Base-by-base conservation (phyloP, 92 coral and sea anemone species). In the Desmophyllum pertusum region DNA sequence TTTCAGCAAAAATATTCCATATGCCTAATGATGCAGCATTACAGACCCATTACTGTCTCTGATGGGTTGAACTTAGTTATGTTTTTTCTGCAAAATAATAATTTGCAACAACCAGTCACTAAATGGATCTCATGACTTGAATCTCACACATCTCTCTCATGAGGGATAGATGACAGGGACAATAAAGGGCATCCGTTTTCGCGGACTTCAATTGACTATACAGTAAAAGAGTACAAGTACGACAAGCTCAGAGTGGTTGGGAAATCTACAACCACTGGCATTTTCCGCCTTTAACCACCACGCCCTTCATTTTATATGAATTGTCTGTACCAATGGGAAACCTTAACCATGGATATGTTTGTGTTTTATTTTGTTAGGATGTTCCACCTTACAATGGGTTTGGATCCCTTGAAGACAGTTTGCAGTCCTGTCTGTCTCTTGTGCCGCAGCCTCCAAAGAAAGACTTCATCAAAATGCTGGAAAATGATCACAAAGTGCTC, bases 381-480 rank as follows among this genome's bases (percentile, higher is more conserved):
- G 89, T 86, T 52, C 99, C 99, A 74, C 99, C 98, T 4, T 97
- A 97, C 87, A 97, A 97, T 91, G 99, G 99, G 4, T 97, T 89
- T 85, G 99, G 99, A 15, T 97, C 99, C 23, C 87, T 97, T 66
- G 94, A 97, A 66, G 99, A 97, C 93, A 93, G 98, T 29, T 86
- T 97, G n/a, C 99, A 97, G 82, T 97, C 99, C 0, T 97, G 99
- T 70, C 73, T 94, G 59, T 97, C 98, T 8, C 88, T 97, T 57
- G 94, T 97, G 15, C 99, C 99, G 10, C 99, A 97, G 76, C 99
- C 99, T 70, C 99, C 99, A 41, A 97, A 96, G 92, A 97, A 97
- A 84, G 99, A 97, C 51, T 94, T 97, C 84, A 97, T 97, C 87
- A 89, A 92, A 84, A 97, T 97, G 99, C 70, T 97, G 88, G 99